Percentiles rank a stretch among this genome's conserved stretches.
Evolutionary conservation across 2,113 vertebrate genomes (phyloP).

Genomic region (Boulengerochromis microlepis): DNA sequence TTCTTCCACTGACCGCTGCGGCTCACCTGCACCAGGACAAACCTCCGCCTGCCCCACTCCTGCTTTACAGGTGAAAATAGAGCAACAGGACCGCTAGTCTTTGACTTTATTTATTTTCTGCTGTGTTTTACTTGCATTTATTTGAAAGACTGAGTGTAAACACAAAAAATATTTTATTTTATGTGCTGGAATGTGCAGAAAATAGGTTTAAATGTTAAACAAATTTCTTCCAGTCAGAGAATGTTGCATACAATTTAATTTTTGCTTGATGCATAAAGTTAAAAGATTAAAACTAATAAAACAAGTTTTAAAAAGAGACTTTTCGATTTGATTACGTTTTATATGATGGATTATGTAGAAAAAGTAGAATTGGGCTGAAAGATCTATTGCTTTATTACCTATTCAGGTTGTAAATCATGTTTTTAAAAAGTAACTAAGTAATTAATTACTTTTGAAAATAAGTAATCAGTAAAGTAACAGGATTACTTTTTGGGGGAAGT

Average conservation of each 20-base stretch:
- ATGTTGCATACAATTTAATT: accelerated
- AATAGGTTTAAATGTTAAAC: neutral
- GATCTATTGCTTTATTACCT: accelerated
- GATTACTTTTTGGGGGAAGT: accelerated
- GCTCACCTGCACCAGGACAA: accelerated
- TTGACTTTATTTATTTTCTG: too few relatives aligned
- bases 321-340: neutral
- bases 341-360: neutral
- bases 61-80: too few relatives aligned
- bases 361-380: accelerated
- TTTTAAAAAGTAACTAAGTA: neutral
- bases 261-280: neutral
- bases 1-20: accelerated
- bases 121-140: accelerated
- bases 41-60: too few relatives aligned
- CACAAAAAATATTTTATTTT: accelerated
- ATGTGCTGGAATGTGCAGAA: neutral
- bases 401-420: accelerated
- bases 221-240: neutral
- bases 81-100: accelerated
- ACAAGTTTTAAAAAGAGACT: accelerated
- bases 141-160: accelerated
- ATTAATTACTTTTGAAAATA: neutral
- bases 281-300: neutral
- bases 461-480: accelerated